A percentile compares a stretch with the other conserved stretches of the same genome.
Evolutionary conservation across 1,140 invertebrate species (phyloP).

Genomic region (Epicauta chinensis): DNA sequence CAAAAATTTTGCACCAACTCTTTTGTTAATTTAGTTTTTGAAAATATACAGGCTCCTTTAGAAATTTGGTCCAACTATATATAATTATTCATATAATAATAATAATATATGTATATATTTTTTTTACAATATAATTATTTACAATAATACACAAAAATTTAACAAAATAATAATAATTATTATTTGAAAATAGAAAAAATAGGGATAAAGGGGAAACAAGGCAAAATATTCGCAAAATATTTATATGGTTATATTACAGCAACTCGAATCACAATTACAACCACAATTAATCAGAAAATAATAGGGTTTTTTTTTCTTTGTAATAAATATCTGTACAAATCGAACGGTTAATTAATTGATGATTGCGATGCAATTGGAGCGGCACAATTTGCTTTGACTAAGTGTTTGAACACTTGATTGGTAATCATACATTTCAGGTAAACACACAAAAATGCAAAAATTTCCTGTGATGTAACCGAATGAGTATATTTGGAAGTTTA

Average conservation of each 20-base stretch:
- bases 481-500: conserved; percentile 36
- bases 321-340: conserved; percentile 34
- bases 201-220: conserved; percentile 16
- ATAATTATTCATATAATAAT: conserved; percentile 7
- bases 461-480: conserved; percentile 22
- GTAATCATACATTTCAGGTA: conserved; percentile 36
- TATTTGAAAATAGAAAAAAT: background rate
- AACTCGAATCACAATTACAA: background rate
- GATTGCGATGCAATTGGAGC: no score
- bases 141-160: no score
- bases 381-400: conserved; percentile 26
- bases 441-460: conserved; percentile 16
- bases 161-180: conserved; percentile 8
- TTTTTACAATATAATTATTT: no score
- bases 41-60: no score
- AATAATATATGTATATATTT: no score
- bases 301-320: no score
- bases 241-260: conserved; percentile 41
- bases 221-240: conserved; percentile 31
- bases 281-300: background rate
- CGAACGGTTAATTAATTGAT: no score
- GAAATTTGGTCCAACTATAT: background rate
- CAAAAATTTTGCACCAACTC: no score
- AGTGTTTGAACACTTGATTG: conserved; percentile 38
- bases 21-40: no score